Conservation (phyloP, 2,113 vertebrate species). For the Scopus umbretta region DNA sequence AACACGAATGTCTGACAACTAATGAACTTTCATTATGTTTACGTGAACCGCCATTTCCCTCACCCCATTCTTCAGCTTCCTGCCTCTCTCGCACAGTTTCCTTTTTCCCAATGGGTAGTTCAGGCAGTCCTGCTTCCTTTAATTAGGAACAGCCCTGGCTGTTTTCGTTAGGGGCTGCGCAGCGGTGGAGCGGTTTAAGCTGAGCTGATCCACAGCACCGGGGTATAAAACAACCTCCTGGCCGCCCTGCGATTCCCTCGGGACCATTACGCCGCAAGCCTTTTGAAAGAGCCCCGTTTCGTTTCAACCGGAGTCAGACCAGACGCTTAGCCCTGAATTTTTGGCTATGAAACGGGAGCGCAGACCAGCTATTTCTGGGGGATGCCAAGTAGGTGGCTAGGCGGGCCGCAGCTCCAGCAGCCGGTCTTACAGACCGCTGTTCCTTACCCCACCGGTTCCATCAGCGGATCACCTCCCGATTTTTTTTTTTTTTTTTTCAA, state of each 20-base stretch:
- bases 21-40: constrained; percentile 25
- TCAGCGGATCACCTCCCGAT: fast-evolving
- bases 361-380: background rate
- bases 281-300: background rate
- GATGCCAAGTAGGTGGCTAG: background rate
- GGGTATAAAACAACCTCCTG: background rate
- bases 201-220: background rate
- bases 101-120: constrained; percentile 34
- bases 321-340: background rate
- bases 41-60: background rate
- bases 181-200: background rate
- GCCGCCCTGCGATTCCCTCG: background rate
- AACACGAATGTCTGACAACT: background rate
- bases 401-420: background rate
- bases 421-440: background rate
- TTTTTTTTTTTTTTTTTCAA: background rate
- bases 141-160: constrained; percentile 38
- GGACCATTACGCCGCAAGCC: background rate
- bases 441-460: background rate
- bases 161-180: background rate
- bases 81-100: constrained; percentile 22
- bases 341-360: background rate
- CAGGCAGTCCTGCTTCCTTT: constrained; percentile 35
- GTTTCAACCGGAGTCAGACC: background rate
- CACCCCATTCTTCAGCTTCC: constrained; percentile 43